Evolutionary conservation across 2,797 vertebrate species (phyloP).

Genomic region (Halcyon chelicuti): DNA sequence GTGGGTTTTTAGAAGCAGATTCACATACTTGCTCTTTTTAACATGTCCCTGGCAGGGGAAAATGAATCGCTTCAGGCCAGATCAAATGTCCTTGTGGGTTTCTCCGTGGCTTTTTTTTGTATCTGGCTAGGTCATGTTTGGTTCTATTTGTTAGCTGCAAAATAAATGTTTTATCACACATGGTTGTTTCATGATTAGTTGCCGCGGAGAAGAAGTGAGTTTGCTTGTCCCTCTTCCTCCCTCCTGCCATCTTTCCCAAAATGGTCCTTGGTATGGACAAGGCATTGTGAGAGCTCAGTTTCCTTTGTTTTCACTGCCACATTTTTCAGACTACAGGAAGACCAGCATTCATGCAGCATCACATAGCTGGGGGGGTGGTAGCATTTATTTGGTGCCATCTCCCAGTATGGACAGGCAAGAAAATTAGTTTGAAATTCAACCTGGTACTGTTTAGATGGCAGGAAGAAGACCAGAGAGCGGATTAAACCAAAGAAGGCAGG

Average conservation of each 20-base stretch:
- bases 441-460: not conserved
- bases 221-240: not conserved
- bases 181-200: not conserved
- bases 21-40: not conserved
- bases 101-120: not conserved
- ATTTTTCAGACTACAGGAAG: not conserved
- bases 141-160: not conserved
- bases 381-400: not conserved
- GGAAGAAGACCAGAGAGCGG: not conserved
- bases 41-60: not conserved
- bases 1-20: not conserved
- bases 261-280: not conserved
- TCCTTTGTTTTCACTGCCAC: not conserved
- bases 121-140: not conserved
- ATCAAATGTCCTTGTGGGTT: not conserved
- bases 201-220: not conserved
- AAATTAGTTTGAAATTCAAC: not conserved
- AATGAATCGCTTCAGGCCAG: not conserved
- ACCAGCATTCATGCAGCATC: not conserved
- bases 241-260: not conserved
- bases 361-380: not conserved
- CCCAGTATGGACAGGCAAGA: not conserved
- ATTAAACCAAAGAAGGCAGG: not conserved
- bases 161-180: not conserved
- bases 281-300: not conserved